Conservation (phyloP, 2,888 invertebrate species). For the Scaptomyza reducta region DNA sequence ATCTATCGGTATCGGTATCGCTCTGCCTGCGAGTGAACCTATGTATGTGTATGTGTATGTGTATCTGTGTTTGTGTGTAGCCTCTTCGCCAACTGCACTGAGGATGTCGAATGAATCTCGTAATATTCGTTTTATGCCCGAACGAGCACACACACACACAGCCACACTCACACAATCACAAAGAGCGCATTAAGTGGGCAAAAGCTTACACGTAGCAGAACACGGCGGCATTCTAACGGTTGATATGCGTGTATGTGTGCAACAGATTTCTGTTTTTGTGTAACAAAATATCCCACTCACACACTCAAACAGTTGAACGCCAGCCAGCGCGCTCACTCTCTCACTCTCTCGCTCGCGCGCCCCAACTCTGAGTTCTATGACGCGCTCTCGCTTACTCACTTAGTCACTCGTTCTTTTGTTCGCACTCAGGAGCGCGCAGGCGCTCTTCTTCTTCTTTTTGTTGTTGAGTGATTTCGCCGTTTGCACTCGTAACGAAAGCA, state of each 20-base stretch:
- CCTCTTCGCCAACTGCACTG: slow-evolving; percentile 52
- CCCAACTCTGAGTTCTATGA: slow-evolving; percentile 12
- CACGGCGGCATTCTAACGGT: slow-evolving; percentile 62
- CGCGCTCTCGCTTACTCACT: slow-evolving; percentile 25
- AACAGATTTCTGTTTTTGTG: slow-evolving; percentile 72
- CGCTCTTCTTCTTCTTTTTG: slow-evolving; percentile 31
- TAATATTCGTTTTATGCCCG: slow-evolving; percentile 40
- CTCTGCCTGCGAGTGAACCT: slow-evolving; percentile 20
- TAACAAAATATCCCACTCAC: slow-evolving; percentile 75
- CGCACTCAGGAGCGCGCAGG: slow-evolving; percentile 62
- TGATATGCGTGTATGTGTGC: slow-evolving; percentile 51
- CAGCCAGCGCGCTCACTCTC: slow-evolving; percentile 1
- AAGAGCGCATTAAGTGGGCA: slow-evolving; percentile 35
- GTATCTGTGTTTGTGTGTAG: slow-evolving; percentile 24
- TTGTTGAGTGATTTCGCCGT: slow-evolving; percentile 52
- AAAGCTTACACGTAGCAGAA: slow-evolving; percentile 37
- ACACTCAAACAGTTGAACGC: slow-evolving; percentile 14
- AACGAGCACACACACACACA: slow-evolving; percentile 23
- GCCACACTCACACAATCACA: slow-evolving; percentile 19
- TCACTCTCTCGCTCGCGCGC: slow-evolving; percentile 9
- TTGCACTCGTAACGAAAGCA: slow-evolving; percentile 74
- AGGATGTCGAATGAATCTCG: slow-evolving; percentile 64
- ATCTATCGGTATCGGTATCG: slow-evolving; percentile 64
- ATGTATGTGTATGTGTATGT: slow-evolving; percentile 12
- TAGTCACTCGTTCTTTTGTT: slow-evolving; percentile 13